Base-by-base conservation (phyloP, 2,888 invertebrate species). In the Hydriomena furcata region DNA sequence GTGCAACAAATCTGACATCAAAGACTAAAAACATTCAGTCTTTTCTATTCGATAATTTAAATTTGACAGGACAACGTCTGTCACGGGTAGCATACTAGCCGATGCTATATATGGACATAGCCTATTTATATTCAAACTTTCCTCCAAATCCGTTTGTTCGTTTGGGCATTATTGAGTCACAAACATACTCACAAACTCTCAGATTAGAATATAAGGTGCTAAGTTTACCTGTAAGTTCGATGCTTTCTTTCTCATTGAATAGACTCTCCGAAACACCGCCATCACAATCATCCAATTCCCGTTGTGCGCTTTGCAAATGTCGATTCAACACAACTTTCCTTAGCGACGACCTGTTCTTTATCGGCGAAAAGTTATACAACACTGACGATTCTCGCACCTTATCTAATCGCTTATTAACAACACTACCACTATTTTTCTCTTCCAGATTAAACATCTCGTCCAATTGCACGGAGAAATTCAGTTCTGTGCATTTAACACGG, bases 391-490 rank as follows among this genome's bases (percentile, higher is more conserved):
- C 78, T 4, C 71, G 69, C 5, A 67, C 52, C 36, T 59, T 68
- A 4, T 61, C 59, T 32, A 71, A 28, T 5, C 64, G 46, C 37
- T 68, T 73, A 41, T 71, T 66, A 0, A 53, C 44, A 24, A 60
- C 42, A 1, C 45, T 32, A 20, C 17, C 59, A 20, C 27, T 56
- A 58, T 5, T 45, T 21, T 2, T 56, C 2, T 45, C 67, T 6
- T 65, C 62, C 1, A 67, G 47, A 51, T 76, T 71, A n/a, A 87
- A 82, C 20, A 89, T 55, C 31, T 74, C 71, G 27, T 89, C 84
- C 10, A 90, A 60, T 66, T 86, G 76, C 0, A 80, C 69, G 0
- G 89, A 85, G 52, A 89, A 90, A 63, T 82, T 88, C 0, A 87
- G 59, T 44, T 86, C 82, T 5, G 73, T 73, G 5, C 65, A 62